Evolutionary conservation across 2,888 invertebrate species (phyloP).

Genomic region (Platycnemis pennipes): DNA sequence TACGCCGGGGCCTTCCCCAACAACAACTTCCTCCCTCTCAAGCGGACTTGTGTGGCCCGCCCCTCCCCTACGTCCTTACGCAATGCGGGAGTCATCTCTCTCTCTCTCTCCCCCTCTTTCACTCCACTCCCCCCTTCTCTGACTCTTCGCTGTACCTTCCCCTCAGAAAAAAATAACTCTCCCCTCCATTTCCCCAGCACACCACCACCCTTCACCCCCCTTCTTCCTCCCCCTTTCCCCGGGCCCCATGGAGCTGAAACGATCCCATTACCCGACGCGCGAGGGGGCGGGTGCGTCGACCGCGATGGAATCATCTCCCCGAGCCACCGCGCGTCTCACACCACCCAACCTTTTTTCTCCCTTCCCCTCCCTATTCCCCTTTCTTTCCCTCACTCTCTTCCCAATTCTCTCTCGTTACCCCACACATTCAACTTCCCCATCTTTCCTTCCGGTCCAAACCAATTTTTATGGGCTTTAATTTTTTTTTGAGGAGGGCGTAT

Average conservation of each 20-base stretch:
- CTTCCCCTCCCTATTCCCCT: too few species aligned
- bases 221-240: not conserved
- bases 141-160: not conserved
- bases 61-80: conserved; percentile 53
- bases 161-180: not conserved
- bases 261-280: conserved; percentile 28
- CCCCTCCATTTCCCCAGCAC: not conserved
- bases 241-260: conserved; percentile 25
- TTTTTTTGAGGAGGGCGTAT: not conserved
- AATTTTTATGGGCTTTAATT: not conserved
- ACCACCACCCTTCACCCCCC: not conserved
- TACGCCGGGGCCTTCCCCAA: conserved; percentile 5
- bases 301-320: conserved; percentile 40
- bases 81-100: conserved; percentile 58
- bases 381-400: not conserved
- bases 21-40: not conserved
- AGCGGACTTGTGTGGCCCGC: not conserved
- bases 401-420: not conserved
- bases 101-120: conserved; percentile 16
- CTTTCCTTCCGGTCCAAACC: too few species aligned
- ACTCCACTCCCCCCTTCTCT: not conserved
- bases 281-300: conserved; percentile 37
- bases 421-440: not conserved
- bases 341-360: not conserved
- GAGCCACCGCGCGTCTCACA: not conserved